Base-by-base conservation (phyloP, 1,140 invertebrate genomes). In the Phortica variegata region DNA sequence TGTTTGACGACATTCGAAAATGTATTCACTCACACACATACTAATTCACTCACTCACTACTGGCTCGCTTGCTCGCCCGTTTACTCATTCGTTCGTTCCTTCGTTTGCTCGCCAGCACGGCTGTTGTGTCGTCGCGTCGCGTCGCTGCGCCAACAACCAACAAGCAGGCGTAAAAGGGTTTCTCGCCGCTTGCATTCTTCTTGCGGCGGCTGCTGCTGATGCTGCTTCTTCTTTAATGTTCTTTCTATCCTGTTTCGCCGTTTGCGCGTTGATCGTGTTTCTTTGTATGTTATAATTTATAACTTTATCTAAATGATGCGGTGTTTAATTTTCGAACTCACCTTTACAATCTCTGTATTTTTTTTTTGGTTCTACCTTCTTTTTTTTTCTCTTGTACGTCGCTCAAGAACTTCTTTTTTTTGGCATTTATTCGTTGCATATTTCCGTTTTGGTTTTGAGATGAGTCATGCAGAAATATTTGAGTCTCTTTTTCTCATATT, bases 241-340 rank as follows among this genome's bases (percentile, higher is more conserved):
- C 51, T 56, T 58, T 34, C 47, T 44, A 45, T 50, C 54, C 39
- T 49, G 43, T 50, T 55, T 56, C 43, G 34, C 47, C 48, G 46
- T 53, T 52, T 47, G 43, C 16, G 33, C 52, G 40, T 45, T 49
- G 60, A 68, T 68, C 62, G 60, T 26, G 23, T 10, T 5, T 26
- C 10, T 51, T 59, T 52, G 62, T 60, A 63, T 65, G 63, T 68
- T 68, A 68, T 68, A 68, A 68, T 68, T 68, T 68, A 68, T 68
- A 68, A 68, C 63, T 68, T 68, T 68, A 68, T 68, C 63, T 68
- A 68, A 68, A 68, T 63, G 63, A 68, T 68, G 65, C 69, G 63
- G 63, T 68, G 63, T 68, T 68, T 68, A 68, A 68, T 68, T 68
- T 68, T 68, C 63, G 63, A 69, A 65, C 61, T 68, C 65, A 68